Base-by-base conservation (phyloP, 2,797 vertebrate species). In the Decapterus maruadsi region DNA sequence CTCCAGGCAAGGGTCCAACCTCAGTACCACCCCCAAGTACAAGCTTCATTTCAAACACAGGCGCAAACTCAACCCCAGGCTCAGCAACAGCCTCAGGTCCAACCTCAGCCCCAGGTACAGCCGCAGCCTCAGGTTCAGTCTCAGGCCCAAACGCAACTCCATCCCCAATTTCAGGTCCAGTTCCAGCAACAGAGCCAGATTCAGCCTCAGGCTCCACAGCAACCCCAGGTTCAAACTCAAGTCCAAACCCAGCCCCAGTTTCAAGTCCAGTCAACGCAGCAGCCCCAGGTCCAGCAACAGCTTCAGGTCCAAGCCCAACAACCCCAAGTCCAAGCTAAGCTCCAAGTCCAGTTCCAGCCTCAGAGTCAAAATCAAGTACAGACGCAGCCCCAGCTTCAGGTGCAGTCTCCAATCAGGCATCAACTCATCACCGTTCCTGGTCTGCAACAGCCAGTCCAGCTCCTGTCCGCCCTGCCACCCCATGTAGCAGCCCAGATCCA, bases 391-490 rank as follows among this genome's bases (percentile, higher is more conserved):
- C 92, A 93, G 55, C 85, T 95, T 65, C 94, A 95, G 84, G 92
- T 94, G 42, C 92, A 93, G 83, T 93, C 93, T 38, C 89, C 92
- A 6, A 93, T 95, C 91, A 96, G 95, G 87, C 95, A 96, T 60
- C 97, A 97, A 87, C 96, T 98, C 59, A 95, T 94, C 88, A 96
- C 96, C 8, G 95, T 98, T 77, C 96, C 97, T 34, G 95, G 95
- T 19, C 95, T 98, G 71, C 97, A 96, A 80, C 97, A 97, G 82
- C 97, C 95, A 69, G 96, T 97, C 72, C 96, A 97, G 94, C 94
- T 97, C 6, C 95, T 98, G 26, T 97, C 95, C 5, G 95, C 96
- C 72, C 93, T 97, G 67, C 96, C 95, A 3, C 88, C 96, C 0
- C 93, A 94, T 19, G 91, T 94, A n/a, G 96, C 96, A 62, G 96